Base-by-base conservation (phyloP, 1,140 invertebrate genomes). In the Ceratina japonica region DNA sequence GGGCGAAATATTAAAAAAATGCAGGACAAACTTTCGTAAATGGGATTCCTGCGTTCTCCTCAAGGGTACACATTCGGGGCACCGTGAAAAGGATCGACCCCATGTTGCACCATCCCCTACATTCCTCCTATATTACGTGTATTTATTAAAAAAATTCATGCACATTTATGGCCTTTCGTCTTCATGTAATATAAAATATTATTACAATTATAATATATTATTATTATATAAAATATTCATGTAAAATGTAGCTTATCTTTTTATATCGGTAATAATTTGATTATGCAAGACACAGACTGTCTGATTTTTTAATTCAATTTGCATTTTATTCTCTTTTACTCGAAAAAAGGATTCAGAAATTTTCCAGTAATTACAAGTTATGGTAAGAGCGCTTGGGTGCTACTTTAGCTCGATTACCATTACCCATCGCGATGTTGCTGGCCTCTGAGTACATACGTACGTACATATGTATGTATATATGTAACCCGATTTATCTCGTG, bases 401-500 rank as follows among this genome's bases (percentile, higher is more conserved):
- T 22, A n/a, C n/a, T 15, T 1, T 44, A 16, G 8, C 31, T 59
- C 20, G 18, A 44, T 61, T 58, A 62, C 62, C 66, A 70, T 70
- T 77, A 71, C 51, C 66, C 22, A 44, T 37, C 10, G 44, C 24
- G 58, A 44, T 2, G 22, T 37, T 56, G 15, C 27, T 56, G 72
- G 49, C 10, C 62, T 44, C 3, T 7, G 37, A 8, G 5, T 7
- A 22, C 75, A 15, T 18, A 56, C 10, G 4, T 31, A 31, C 27
- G 27, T 31, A 31, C 4, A 31, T n/a, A n/a, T n/a, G n/a, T n/a
- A n/a, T n/a, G n/a, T 31, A n/a, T n/a, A n/a, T n/a, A 31, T 4
- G 27, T 61, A 51, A 54, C 20, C 59, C 22, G 64, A 31, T 22
- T 59, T 75, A 31, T 54, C 59, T 77, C 66, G 75, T n/a, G n/a